phyloP scores from a whole-genome alignment of 2,797 vertebrate genomes.

The Prionace glauca region DNA sequence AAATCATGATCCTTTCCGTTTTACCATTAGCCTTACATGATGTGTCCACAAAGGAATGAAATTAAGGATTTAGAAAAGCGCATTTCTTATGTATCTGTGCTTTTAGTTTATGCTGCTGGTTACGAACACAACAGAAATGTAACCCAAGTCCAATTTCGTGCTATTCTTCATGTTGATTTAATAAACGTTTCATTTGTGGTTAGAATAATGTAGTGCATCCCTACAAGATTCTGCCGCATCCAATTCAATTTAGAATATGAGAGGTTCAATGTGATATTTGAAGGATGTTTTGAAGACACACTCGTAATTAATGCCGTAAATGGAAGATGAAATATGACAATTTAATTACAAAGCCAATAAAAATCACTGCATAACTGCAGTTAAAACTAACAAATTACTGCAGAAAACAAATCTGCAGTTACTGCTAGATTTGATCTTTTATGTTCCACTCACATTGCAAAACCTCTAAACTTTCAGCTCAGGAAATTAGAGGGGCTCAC shows the following conservation, averaged over 20 bases:
- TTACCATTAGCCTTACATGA: background rate
- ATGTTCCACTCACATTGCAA: background rate
- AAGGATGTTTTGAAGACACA: background rate
- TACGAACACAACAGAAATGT: background rate
- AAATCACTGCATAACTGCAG: background rate
- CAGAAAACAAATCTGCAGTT: background rate
- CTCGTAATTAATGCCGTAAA: background rate
- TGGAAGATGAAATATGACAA: background rate
- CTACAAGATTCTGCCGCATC: background rate
- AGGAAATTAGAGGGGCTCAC: constrained; percentile 33
- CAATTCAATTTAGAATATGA: background rate
- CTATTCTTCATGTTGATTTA: background rate
- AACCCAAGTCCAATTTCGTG: background rate
- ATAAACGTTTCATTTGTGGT: background rate
- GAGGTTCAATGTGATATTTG: background rate
- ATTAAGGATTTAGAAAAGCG: background rate
- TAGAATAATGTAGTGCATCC: background rate
- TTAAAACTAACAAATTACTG: background rate
- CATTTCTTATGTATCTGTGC: background rate
- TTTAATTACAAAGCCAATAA: background rate
- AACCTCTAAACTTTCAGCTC: constrained; percentile 30
- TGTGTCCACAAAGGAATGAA: background rate
- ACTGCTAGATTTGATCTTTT: background rate
- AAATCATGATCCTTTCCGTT: background rate
- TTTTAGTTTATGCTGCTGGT: background rate